These are phyloP conservation scores for Colius striatus DNA, from an alignment of 2,113 vertebrate genomes.

Conservation along the genomic window DNA sequence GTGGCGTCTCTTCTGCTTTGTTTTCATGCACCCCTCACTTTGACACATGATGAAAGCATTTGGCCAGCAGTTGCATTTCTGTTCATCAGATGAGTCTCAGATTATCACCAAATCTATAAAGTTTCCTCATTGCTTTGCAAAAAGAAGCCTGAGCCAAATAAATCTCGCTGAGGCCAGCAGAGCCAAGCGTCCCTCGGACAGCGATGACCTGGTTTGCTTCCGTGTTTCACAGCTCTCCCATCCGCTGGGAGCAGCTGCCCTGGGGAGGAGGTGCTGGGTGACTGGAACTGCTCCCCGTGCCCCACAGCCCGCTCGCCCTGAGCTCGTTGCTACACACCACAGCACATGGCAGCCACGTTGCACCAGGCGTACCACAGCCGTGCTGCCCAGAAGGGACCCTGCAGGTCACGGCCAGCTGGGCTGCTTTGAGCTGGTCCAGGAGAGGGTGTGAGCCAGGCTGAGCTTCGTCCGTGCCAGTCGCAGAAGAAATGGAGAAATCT, in stretches of 20 bases:
- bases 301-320: neutral
- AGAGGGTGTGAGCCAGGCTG: neutral
- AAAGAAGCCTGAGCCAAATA: neutral
- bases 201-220: neutral
- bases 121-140: neutral
- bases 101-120: neutral
- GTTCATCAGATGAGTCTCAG: neutral
- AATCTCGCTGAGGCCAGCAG: neutral
- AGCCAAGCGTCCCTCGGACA: neutral
- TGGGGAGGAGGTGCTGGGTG: neutral
- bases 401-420: neutral
- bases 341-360: neutral
- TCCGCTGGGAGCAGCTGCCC: neutral
- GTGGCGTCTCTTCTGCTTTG: neutral
- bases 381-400: neutral
- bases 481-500: neutral
- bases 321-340: neutral
- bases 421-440: accelerated
- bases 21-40: neutral
- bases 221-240: neutral
- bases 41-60: neutral
- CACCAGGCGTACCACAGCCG: accelerated
- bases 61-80: neutral
- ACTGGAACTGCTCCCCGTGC: no score
- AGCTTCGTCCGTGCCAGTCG: neutral